Conservation (phyloP, 1,140 invertebrate species). For the Zaprionus lachaisei region DNA sequence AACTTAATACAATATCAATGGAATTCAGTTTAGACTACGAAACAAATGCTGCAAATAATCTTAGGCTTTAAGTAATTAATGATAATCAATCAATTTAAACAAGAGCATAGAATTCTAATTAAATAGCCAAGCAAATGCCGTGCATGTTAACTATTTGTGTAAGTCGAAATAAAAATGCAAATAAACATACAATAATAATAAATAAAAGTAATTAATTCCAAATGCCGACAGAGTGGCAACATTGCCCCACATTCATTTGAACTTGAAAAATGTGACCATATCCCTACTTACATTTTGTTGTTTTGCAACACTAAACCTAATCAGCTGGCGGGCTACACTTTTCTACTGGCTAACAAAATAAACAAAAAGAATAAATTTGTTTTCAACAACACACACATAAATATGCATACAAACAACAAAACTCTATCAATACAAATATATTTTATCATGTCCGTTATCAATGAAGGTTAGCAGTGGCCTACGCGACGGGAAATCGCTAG, state of each 20-base stretch:
- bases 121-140: constrained; percentile 56
- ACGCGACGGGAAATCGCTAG: constrained; percentile 22
- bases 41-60: constrained; percentile 45
- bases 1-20: constrained; percentile 44
- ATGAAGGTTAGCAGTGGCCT: constrained; percentile 15
- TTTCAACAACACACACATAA: not conserved
- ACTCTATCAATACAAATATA: constrained; percentile 11
- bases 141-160: constrained; percentile 81
- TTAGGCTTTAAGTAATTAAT: constrained; percentile 30
- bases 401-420: not conserved
- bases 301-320: constrained; percentile 13
- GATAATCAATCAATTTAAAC: constrained; percentile 57
- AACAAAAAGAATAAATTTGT: not conserved
- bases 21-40: constrained; percentile 45
- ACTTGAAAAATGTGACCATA: constrained; percentile 27
- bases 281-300: too few species aligned
- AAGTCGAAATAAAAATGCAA: constrained; percentile 68
- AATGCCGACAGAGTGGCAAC: not conserved
- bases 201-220: not conserved
- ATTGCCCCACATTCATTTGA: not conserved
- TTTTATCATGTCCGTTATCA: constrained; percentile 44
- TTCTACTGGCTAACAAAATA: constrained; percentile 3
- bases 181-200: constrained; percentile 23
- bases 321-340: not conserved
- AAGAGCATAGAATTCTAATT: constrained; percentile 40